Evolutionary conservation across 2,113 vertebrate species (phyloP), one percentile per base, ranked within the genome.

Genomic region (Stegostoma tigrinum): DNA sequence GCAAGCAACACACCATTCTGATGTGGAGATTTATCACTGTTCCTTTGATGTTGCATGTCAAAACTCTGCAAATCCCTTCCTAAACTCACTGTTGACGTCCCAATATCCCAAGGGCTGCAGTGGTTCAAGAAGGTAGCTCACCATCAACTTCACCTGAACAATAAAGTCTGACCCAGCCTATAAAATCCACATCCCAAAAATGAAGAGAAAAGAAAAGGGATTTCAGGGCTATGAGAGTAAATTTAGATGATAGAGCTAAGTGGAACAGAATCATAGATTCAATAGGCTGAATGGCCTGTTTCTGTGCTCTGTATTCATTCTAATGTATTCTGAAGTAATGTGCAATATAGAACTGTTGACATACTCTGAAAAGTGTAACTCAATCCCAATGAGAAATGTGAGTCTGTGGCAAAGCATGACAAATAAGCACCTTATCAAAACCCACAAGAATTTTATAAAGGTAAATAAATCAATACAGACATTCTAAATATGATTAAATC

Each of bases 381-480:
- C 27, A 3, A 7, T 30, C 72, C 30, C 72, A 2, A 19, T 23
- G 48, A 12, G 48, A 55, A 55, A 86, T 15, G 0, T 21, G 42
- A 85, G 30, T 48, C 83, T 86, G 6, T 48, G 83, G 27, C 48
- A 89, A 89, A 89, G 23, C 52, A 48, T 1, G 6, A 55, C 45
- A 30, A 89, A 89, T 83, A 45, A 42, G 45, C 80, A 83, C 38
- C 34, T 83, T 83, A 17, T 83, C 78, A 83, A 45, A 83, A 83
- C 38, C 15, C 5, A 1, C 21, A 83, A 83, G 80, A 42, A 6
- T 45, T 3, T 38, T 23, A n/a, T 21, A 17, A 42, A 21, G n/a
- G 80, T 42, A 83, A 83, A 83, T 83, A 89, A 89, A 89, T 30
- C 86, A 89, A 89, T 52, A 89, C 48, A 55, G 48, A 55, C 86